Base-by-base conservation (phyloP, 23 tunicate species). In the Styela clava region DNA sequence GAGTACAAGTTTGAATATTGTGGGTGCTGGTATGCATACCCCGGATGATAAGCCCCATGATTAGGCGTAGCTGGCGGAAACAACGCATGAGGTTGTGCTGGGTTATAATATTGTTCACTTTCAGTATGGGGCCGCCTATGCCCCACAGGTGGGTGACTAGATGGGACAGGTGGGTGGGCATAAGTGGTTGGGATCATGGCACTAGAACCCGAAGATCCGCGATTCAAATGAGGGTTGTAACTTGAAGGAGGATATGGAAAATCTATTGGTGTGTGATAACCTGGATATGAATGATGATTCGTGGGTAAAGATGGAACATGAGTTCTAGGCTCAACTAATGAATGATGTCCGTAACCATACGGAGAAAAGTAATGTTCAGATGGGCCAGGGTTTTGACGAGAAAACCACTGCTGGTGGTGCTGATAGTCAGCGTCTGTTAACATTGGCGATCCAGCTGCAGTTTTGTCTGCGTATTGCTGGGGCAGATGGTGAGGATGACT, bases 41-140 rank as follows among this genome's bases (percentile, higher is more conserved):
- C 29, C 0, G 52, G 69, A n/a, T n/a, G n/a, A 24, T 76, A 76
- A 52, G 81, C 62, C 65, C 81, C 62, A 29, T 76, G 64, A 37
- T 32, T 25, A 22, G 71, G 30, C 18, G 71, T 22, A 67, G n/a
- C 71, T 25, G 31, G 31, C 16, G 12, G 71, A 22, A 27, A 27
- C 31, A 29, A 29, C 32, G 30, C 18, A 27, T 27, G 31, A 22
- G 71, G 31, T 25, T 22, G 32, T 25, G 71, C n/a, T 12, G 71
- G 21, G 31, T 29, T 67, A 29, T 67, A 67, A 22, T 67, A 67
- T 1, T 27, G 71, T 27, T 67, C 71, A 22, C 22, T 67, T 29
- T 12, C 71, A 25, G 21, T 29, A 29, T 67, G 71, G 16, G 32
- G 18, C 0, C 32, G 30, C 16, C 71, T 67, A 27, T 67, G 71